These are phyloP conservation scores for Podarcis muralis DNA, from an alignment of 2,113 vertebrate species.

Conservation along the genomic window DNA sequence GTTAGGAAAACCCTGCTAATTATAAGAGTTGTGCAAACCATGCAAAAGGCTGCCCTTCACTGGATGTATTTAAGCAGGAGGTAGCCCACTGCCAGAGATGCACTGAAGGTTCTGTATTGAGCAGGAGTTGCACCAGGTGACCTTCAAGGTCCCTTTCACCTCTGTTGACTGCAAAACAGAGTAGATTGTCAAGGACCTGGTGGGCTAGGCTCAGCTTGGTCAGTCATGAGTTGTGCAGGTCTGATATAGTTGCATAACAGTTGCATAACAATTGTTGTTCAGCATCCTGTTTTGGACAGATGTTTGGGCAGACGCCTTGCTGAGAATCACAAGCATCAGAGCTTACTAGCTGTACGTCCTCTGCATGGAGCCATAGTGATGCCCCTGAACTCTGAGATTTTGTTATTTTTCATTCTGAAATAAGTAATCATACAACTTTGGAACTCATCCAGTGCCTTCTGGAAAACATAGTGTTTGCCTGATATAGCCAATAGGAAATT, in stretches of 20 bases:
- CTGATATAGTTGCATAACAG: background rate
- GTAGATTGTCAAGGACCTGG: background rate
- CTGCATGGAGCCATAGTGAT: background rate
- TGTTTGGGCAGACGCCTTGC: background rate
- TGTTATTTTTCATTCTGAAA: background rate
- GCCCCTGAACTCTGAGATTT: background rate
- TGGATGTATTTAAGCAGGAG: background rate
- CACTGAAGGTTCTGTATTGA: background rate
- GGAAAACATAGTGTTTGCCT: background rate
- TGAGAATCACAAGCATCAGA: background rate
- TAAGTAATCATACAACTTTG: background rate
- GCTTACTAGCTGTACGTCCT: background rate
- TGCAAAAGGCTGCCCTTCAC: background rate
- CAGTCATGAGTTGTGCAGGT: background rate
- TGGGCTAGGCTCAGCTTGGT: background rate
- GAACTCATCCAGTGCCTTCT: background rate
- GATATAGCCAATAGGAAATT: background rate
- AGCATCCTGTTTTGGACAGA: background rate
- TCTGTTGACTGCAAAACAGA: background rate
- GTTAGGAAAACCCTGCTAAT: background rate
- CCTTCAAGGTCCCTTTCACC: background rate
- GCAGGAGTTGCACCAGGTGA: background rate
- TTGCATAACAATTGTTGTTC: background rate
- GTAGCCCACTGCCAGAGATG: background rate
- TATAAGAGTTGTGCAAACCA: background rate